Conservation (phyloP, 2,888 invertebrate species). For the Danaus chrysippus region DNA sequence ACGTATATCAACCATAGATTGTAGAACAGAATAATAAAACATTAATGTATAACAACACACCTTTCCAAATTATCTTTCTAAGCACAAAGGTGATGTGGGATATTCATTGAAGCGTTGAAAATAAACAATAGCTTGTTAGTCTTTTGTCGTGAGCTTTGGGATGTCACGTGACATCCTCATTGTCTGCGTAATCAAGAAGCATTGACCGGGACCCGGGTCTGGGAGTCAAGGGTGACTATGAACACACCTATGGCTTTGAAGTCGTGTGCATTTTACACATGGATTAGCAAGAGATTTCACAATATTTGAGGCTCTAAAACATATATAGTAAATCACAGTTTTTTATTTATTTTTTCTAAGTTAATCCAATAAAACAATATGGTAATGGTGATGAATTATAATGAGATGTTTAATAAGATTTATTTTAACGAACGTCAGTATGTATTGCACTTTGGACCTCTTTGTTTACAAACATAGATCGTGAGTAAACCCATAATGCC, state of each 20-base stretch:
- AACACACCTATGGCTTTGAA: background rate
- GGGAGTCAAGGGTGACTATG: slow-evolving; percentile 30
- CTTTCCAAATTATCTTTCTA: slow-evolving; percentile 22
- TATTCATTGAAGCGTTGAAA: slow-evolving; percentile 36
- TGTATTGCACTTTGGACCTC: slow-evolving; percentile 36
- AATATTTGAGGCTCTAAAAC: no score
- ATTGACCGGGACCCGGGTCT: slow-evolving; percentile 55
- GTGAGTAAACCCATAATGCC: slow-evolving; percentile 62
- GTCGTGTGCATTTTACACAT: background rate
- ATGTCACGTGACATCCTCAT: slow-evolving; percentile 63
- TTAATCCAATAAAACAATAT: background rate
- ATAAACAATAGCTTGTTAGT: slow-evolving; percentile 71
- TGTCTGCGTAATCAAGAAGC: slow-evolving; percentile 62
- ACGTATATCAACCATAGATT: no score
- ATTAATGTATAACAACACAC: slow-evolving; percentile 11
- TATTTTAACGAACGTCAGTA: slow-evolving; percentile 4
- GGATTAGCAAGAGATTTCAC: no score
- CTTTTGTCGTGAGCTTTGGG: slow-evolving; percentile 64
- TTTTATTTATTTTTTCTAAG: background rate
- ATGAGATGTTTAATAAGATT: slow-evolving; percentile 7
- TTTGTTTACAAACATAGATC: slow-evolving; percentile 74
- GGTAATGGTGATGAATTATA: background rate
- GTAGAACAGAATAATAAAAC: no score
- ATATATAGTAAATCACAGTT: no score
- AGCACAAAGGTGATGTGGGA: slow-evolving; percentile 29